Conservation (phyloP, 2,113 vertebrate species). For the Pachycephala philippinensis region DNA sequence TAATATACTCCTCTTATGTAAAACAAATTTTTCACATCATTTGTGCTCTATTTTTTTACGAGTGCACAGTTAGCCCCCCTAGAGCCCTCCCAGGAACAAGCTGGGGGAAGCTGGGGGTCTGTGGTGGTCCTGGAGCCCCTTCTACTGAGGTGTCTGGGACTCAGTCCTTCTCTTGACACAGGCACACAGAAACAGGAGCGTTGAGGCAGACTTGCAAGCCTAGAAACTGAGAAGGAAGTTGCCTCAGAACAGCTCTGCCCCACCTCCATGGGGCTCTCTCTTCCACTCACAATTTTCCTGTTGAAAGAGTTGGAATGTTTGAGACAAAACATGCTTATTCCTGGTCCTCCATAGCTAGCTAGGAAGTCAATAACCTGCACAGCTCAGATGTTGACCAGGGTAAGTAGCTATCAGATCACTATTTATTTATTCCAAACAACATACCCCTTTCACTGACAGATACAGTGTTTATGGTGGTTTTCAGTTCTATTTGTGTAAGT, state of each 20-base stretch:
- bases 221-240: neutral
- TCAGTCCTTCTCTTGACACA: neutral
- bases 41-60: neutral
- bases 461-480: neutral
- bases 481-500: neutral
- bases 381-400: neutral
- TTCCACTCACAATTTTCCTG: neutral
- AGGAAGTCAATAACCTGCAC: neutral
- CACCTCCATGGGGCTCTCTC: rapidly evolving
- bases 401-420: neutral
- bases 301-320: neutral
- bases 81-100: neutral
- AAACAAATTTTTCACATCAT: neutral
- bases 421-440: neutral
- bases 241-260: neutral
- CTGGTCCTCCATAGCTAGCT: neutral
- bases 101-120: rapidly evolving
- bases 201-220: neutral
- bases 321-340: neutral
- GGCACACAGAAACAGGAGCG: neutral
- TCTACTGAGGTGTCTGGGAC: neutral
- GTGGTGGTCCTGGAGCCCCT: neutral
- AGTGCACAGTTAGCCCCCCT: neutral
- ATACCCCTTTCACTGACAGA: neutral
- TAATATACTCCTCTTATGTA: neutral